Base-by-base conservation (phyloP, 2,113 vertebrate genomes). In the Leuciscus idus region DNA sequence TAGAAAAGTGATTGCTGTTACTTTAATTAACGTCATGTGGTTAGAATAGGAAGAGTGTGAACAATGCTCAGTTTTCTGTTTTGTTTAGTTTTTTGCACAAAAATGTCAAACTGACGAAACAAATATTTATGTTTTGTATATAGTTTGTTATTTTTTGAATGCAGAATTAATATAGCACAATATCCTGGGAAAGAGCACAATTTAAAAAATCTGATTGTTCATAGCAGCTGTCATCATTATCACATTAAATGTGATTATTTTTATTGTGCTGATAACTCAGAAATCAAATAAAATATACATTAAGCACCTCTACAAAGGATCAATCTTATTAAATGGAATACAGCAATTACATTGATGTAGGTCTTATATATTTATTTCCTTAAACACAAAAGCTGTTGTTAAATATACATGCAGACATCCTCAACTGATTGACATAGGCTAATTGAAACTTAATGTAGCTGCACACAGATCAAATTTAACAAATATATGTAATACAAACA, bases 271-370 rank as follows among this genome's bases (percentile, higher is more conserved):
- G 6, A 61, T 61, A 10, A 61, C 57, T 26, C 17, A 50, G 12
- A 33, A 6, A 82, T 70, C 61, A 66, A 70, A 82, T 55, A 36
- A 70, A 82, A 70, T 52, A 36, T 50, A 33, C 80, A 68, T 66
- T 59, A 57, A 78, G 11, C 61, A 52, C 15, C 36, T 81, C 39
- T 59, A 55, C 15, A 77, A 55, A 57, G 10, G 2, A 55, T 57
- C 0, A 2, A 36, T 15, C 30, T 43, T 72, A 43, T 72, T 39
- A 8, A 48, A 46, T 4, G 46, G 12, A 15, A 52, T 76, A 19
- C 26, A 30, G 7, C 28, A 77, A 50, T 21, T 76, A 1, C 15
- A 52, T 50, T 50, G 46, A 23, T 75, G 7, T 30, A 30, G 8
- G 66, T 70, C 6, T 70, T 39, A 21, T 68, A 68, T 68, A 19